Evolutionary conservation across 2,113 vertebrate genomes (phyloP), one percentile per base, ranked within the genome.

Genomic region (Chrysochloris asiatica): DNA sequence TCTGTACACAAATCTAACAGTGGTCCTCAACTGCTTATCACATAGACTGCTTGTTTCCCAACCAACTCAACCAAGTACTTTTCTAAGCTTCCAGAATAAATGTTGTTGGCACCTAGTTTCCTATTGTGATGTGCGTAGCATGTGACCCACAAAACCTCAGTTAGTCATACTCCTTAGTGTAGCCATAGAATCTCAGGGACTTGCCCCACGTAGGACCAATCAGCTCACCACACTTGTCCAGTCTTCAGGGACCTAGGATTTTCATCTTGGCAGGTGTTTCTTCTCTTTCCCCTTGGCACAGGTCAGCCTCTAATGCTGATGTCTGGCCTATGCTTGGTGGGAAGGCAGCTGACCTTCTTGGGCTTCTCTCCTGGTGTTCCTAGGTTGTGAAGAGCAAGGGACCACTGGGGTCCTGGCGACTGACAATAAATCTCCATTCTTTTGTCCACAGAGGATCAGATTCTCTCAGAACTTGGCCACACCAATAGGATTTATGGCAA

Each of bases 401-500:
- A 77, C 67, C 73, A 52, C 41, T 0, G 12, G 19, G 59, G 56
- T 93, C 78, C 88, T 30, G 30, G 26, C 45, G 7, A 73, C 92
- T 95, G 93, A 17, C 33, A 85, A 67, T 92, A 82, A 82, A 95
- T 96, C 96, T 97, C 93, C 93, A 8, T 97, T 96, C 96, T 97
- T 93, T 95, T 92, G 80, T 95, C 88, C 22, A 95, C 98, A 99
- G 99, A 99, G 63, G 99, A 99, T 82, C 99, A 99, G 96, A 99
- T 99, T 95, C 98, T 99, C 97, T 99, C 99, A 14, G 99, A 99
- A 94, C 98, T 99, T 28, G 97, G 99, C 96, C 99, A 99, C 96
- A 96, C 97, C 96, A 99, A 98, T 91, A 97, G 99, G 92, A 98
- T 99, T 73, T 99, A 99, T n/a, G 98, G 98, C 92, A 98, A 98